phyloP scores from a whole-genome alignment of 2,797 vertebrate species.

The Microctenopoma stevenorrisi region DNA sequence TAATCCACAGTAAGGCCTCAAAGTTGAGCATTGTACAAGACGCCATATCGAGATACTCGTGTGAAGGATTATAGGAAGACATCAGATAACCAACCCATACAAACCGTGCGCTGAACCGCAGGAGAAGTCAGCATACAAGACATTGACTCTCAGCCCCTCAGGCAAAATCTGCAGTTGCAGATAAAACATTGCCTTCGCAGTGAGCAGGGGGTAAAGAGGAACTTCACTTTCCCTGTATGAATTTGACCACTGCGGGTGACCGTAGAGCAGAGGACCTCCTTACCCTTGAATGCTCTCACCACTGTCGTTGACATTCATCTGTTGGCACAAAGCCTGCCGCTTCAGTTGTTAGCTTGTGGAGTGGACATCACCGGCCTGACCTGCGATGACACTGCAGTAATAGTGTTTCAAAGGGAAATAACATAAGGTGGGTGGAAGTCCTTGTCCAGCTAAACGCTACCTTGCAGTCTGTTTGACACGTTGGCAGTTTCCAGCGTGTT shows the following conservation, averaged over 20 bases:
- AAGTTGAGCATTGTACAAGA: constrained; percentile 59
- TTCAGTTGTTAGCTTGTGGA: constrained; percentile 33
- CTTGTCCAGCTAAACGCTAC: constrained; percentile 66
- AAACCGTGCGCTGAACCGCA: constrained; percentile 52
- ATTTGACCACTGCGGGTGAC: constrained; percentile 50
- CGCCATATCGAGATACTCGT: constrained; percentile 54
- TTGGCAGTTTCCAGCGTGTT: constrained; percentile 49
- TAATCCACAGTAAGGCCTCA: constrained; percentile 69
- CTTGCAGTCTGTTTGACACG: constrained; percentile 54
- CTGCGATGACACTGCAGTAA: constrained; percentile 52
- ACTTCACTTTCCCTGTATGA: constrained; percentile 34
- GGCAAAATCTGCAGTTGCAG: constrained; percentile 66
- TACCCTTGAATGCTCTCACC: constrained; percentile 49
- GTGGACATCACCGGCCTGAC: constrained; percentile 48
- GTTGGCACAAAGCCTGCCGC: constrained; percentile 35
- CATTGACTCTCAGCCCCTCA: constrained; percentile 43
- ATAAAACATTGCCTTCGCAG: constrained; percentile 49
- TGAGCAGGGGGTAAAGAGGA: constrained; percentile 22
- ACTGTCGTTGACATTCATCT: constrained; percentile 48
- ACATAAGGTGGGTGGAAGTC: constrained; percentile 62
- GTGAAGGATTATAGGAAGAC: constrained; percentile 68
- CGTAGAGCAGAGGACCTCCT: constrained; percentile 44
- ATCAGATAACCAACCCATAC: constrained; percentile 71
- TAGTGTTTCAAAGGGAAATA: constrained; percentile 46
- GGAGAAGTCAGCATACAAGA: constrained; percentile 64